These are phyloP conservation scores for Argyrosomus regius DNA, from an alignment of 2,797 vertebrate species.

Conservation along the genomic window DNA sequence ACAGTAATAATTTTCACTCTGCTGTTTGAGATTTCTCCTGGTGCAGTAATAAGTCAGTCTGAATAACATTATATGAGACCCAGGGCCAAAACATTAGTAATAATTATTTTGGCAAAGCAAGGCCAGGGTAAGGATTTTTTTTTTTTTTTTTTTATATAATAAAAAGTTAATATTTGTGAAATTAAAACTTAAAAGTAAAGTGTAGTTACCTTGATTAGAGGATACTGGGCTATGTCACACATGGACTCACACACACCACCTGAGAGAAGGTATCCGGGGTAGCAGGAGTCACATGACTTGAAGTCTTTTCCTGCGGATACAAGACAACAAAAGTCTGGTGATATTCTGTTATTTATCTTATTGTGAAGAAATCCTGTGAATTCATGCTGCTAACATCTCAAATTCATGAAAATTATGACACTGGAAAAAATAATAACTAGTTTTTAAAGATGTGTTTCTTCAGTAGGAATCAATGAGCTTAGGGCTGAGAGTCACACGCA, in stretches of 20 bases:
- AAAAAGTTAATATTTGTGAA: conserved; percentile 48
- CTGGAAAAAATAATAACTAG: too few species aligned
- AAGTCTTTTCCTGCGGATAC: conserved; percentile 80
- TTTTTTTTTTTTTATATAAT: not conserved
- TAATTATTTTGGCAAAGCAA: conserved; percentile 50
- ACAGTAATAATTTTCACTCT: conserved; percentile 57
- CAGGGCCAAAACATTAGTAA: conserved; percentile 61
- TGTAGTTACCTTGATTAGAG: conserved; percentile 82
- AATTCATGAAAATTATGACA: not conserved
- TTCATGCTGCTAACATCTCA: not conserved
- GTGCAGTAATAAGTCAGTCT: conserved; percentile 56
- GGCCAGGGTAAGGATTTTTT: conserved; percentile 2
- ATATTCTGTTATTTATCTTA: not conserved
- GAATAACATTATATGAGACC: conserved; percentile 58
- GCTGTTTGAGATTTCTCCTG: conserved; percentile 56
- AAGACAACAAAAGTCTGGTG: conserved; percentile 18
- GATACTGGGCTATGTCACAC: conserved; percentile 88
- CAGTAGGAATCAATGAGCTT: not conserved
- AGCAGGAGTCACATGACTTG: conserved; percentile 89
- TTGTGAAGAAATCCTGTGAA: not conserved
- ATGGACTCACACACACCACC: conserved; percentile 85
- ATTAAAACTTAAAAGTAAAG: conserved; percentile 27
- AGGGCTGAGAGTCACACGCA: not conserved
- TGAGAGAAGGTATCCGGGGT: conserved; percentile 85
- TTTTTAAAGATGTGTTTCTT: not conserved